Base-by-base conservation (phyloP, 2,113 vertebrate genomes). In the Siniperca chuatsi region DNA sequence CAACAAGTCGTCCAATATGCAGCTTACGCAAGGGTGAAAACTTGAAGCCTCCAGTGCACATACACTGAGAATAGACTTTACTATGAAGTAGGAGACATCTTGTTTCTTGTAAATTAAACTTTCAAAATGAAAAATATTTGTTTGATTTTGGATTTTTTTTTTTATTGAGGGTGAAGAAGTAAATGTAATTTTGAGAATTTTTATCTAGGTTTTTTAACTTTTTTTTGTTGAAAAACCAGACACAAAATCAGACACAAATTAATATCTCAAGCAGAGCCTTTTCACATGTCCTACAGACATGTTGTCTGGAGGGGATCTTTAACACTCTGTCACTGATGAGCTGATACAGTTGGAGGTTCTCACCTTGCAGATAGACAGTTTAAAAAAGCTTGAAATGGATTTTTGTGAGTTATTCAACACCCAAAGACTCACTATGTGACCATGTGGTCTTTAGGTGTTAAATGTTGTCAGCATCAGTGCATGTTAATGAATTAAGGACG, bases 191-290 rank as follows among this genome's bases (percentile, higher is more conserved):
- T 42, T 2, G 29, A 44, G 21, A 18, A 4, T 25, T 11, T 68
- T 18, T 16, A 3, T 29, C 11, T 25, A 25, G 46, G 13, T 46
- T 29, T 16, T 48, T 64, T 21, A 3, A n/a, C 37, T 16, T n/a
- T 46, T 42, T 48, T 50, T 33, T 29, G 42, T 46, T 18, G 25
- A 33, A 68, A 46, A 67, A 13, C 10, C 23, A 44, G 4, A n/a
- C n/a, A n/a, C n/a, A n/a, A n/a, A n/a, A 68, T 68, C 13, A 70
- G 25, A 70, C 46, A 44, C 40, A 44, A n/a, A 67, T 25, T 44
- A n/a, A 15, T 15, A 8, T n/a, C 29, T 20, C 4, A 11, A 10
- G 42, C 42, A 15, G 13, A 48, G 46, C 46, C 4, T 48, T 48
- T 48, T 16, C 46, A 12, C 1, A 25, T 8, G 23, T 46, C 40